Evolutionary conservation across 2,888 invertebrate species (phyloP), one percentile per base, ranked within the genome.

Genomic region (Lycocerus yunnanus): DNA sequence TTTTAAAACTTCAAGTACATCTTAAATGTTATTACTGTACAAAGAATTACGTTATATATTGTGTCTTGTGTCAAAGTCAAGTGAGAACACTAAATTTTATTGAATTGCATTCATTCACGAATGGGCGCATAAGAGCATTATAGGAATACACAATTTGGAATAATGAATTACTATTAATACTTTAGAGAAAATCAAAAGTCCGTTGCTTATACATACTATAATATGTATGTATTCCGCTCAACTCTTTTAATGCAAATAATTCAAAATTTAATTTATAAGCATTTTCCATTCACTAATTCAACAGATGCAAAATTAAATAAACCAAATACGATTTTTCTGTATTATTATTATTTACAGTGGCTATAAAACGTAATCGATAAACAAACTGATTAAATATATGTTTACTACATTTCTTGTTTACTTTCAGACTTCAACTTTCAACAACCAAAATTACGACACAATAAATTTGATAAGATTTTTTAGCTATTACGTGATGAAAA

Each of bases 1-100:
- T 63, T 63, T 63, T 63, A 63, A 63, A 63, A 18, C n/a, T 63
- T 63, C 18, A 63, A 63, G 61, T 63, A 63, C 61, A 63, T 63
- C 61, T 63, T 63, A n/a, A 63, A 63, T 63, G 61, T 63, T 63
- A 63, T 63, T 63, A 20, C 61, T 8, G 61, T 18, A 63, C 61
- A 63, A 63, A 63, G 18, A 63, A 63, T 63, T 18, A 63, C 61
- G 8, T 18, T 63, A 63, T 63, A 63, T 63, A 20, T 63, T 63
- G 43, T 43, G n/a, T 43, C 43, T 18, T 63, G 18, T 63, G 61
- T 63, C 61, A 63, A 63, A 63, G 61, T 63, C 43, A n/a, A 43
- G 43, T 43, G n/a, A 13, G n/a, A 43, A 9, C 61, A 63, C 61
- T 18, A 18, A 63, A 63, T 18, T 63, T 63, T 63, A 63, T 63